These are phyloP conservation scores for Serripes groenlandicus DNA, from an alignment of 2,888 invertebrate species.

Conservation along the genomic window DNA sequence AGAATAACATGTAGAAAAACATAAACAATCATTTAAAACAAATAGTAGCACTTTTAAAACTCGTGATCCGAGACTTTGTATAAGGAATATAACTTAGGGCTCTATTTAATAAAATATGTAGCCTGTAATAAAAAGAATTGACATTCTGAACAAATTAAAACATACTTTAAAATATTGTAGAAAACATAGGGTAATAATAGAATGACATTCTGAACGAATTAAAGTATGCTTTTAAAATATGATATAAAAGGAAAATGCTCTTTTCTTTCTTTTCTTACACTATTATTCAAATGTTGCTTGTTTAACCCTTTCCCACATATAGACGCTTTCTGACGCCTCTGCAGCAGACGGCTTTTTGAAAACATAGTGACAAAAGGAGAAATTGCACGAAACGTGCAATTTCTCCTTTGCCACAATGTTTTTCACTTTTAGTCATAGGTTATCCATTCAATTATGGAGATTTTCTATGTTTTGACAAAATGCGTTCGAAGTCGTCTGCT, in stretches of 20 bases:
- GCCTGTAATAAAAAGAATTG: not conserved
- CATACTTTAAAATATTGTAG: not conserved
- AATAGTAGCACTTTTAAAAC: not conserved
- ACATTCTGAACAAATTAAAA: not conserved
- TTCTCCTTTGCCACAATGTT: not conserved
- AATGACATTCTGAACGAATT: not conserved
- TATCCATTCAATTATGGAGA: too few species aligned
- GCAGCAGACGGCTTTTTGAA: too few species aligned
- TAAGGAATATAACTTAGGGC: not conserved
- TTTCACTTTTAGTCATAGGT: not conserved
- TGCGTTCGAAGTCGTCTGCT: not conserved
- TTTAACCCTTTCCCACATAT: too few species aligned
- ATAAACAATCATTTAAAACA: not conserved
- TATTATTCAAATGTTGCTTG: too few species aligned
- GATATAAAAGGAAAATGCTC: not conserved
- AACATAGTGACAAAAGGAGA: not conserved
- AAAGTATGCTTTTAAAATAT: not conserved
- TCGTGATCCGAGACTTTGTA: not conserved
- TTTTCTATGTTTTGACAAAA: too few species aligned
- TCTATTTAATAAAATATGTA: not conserved
- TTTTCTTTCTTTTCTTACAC: too few species aligned
- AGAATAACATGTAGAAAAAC: slow-evolving; percentile 26
- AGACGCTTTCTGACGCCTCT: too few species aligned
- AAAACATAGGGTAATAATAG: not conserved
- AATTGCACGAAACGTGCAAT: not conserved